Conservation (phyloP, 2,113 vertebrate genomes). For the Ramphastos sulfuratus region DNA sequence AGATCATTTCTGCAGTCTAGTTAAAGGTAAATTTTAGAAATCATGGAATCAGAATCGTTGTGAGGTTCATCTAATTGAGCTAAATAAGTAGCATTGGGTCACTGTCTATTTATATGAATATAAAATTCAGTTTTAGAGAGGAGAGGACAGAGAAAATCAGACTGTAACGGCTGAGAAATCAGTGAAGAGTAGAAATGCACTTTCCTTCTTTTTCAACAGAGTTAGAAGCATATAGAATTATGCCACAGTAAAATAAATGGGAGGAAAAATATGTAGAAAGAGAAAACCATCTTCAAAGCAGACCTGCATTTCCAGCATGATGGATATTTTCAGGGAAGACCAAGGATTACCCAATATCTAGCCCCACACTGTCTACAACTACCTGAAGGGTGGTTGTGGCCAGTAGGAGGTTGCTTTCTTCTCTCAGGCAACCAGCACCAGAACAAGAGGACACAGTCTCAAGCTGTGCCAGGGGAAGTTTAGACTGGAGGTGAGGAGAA, state of each 20-base stretch:
- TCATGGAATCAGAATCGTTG: background rate
- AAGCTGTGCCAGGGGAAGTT: too few species aligned
- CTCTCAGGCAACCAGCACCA: too few species aligned
- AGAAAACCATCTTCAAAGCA: background rate
- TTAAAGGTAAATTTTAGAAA: background rate
- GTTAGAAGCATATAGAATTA: background rate
- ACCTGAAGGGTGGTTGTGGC: too few species aligned
- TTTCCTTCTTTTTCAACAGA: background rate
- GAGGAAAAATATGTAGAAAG: background rate
- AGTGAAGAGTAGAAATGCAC: background rate
- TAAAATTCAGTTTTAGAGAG: background rate
- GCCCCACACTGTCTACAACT: rapidly evolving
- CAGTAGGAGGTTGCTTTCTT: too few species aligned
- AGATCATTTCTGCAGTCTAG: background rate
- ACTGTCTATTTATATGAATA: background rate
- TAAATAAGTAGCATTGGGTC: background rate
- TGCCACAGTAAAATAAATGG: background rate
- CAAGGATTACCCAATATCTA: background rate
- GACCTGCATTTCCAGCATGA: background rate
- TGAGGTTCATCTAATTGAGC: background rate
- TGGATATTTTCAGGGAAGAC: background rate
- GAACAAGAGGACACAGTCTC: too few species aligned
- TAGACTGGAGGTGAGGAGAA: too few species aligned
- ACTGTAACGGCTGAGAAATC: background rate
- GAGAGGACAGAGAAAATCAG: background rate